Evolutionary conservation across 2,888 invertebrate genomes (phyloP).

Genomic region (Nowickia ferox): DNA sequence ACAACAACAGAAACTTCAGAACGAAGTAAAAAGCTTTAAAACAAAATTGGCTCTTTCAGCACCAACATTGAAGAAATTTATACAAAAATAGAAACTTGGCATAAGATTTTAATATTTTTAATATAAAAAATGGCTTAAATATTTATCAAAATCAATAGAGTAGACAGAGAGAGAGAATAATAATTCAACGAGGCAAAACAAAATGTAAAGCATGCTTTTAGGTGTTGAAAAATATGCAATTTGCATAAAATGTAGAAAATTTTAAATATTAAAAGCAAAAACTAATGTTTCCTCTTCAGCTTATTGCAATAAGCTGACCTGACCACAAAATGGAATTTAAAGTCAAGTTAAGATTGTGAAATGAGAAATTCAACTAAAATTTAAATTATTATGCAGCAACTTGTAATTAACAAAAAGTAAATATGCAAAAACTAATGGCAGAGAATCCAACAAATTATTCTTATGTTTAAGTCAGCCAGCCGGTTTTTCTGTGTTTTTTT

Average conservation of each 20-base stretch:
- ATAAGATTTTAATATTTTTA: constrained; percentile 29
- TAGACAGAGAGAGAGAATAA: background rate
- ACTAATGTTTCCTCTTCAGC: background rate
- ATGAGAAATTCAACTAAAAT: background rate
- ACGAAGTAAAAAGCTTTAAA: background rate
- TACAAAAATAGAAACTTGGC: background rate
- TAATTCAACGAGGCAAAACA: background rate
- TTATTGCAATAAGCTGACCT: background rate
- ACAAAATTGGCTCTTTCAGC: background rate
- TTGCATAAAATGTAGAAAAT: background rate
- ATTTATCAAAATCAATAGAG: constrained; percentile 37
- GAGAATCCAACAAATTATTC: constrained; percentile 24
- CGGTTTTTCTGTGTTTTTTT: background rate
- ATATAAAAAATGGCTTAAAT: constrained; percentile 6
- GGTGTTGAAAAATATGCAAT: background rate
- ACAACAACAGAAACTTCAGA: too few relatives aligned
- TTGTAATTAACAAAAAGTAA: background rate
- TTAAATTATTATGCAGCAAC: background rate
- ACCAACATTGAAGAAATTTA: background rate
- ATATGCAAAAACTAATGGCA: background rate
- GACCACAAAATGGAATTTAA: background rate
- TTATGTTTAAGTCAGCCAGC: constrained; percentile 23
- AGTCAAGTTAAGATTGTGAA: background rate
- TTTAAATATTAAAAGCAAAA: constrained; percentile 3
- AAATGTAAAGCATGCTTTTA: constrained; percentile 30